Base-by-base conservation (phyloP, 2,797 vertebrate species). In the Pyrocephalus nanus region DNA sequence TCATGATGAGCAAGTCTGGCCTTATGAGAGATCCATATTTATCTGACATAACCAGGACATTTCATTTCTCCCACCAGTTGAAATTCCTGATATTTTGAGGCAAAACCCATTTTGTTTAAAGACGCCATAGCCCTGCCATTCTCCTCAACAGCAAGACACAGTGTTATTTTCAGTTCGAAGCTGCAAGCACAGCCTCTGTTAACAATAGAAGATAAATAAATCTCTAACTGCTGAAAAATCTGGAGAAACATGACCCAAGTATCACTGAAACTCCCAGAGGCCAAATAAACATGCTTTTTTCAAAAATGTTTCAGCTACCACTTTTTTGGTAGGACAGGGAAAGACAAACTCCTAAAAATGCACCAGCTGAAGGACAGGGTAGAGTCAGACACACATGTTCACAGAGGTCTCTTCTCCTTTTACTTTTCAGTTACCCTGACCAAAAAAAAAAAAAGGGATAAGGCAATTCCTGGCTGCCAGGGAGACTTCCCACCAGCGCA, bases 321-420 rank as follows among this genome's bases (percentile, higher is more conserved):
- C 26, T n/a, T 25, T 32, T 38, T 53, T 72, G 71, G 18, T 40
- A 85, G 54, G 13, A 72, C 0, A 7, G 3, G 22, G n/a, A 73
- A 82, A 51, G 60, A n/a, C 17, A 57, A 89, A 78, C 12, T 50
- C 23, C 20, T 43, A 29, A 38, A 70, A 43, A 38, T 0, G 1
- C 25, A 65, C 4, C 6, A 27, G 17, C 32, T 53, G 60, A 92
- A 79, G 36, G 26, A 57, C 38, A 23, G 4, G 27, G 27, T 30
- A 67, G 19, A 9, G 79, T 72, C 42, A 57, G 19, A 71, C 0
- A 1, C 26, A 34, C 1, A 0, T 1, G 0, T n/a, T 53, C 8
- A 8, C 14, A 19, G 12, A 48, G n/a, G 6, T 26, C 10, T 45
- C 64, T 48, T 71, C 36, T 86, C 15, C 34, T 62, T 88, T 73